phyloP scores from a whole-genome alignment of 2,888 invertebrate genomes.

The Cistogaster globosa region DNA sequence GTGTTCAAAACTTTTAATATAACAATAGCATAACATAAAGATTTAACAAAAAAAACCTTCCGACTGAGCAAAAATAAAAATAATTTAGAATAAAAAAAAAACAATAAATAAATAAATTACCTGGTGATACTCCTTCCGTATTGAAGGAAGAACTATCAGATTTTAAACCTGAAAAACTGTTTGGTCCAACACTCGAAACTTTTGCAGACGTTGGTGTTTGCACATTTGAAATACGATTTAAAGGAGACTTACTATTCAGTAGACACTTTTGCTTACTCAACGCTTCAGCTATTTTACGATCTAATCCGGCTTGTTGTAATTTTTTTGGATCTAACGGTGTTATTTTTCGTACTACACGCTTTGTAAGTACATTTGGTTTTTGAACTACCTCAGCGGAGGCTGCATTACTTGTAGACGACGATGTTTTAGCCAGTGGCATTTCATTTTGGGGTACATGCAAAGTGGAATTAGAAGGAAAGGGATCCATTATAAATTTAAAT shows the following conservation, averaged over 20 bases:
- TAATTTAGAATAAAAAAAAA: background rate
- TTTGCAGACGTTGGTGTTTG: background rate
- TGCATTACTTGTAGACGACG: background rate
- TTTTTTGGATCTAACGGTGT: slow-evolving; percentile 79
- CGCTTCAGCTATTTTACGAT: slow-evolving; percentile 79
- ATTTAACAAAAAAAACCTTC: background rate
- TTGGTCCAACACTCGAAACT: background rate
- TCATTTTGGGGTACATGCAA: background rate
- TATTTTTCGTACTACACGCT: slow-evolving; percentile 78
- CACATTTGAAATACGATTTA: background rate
- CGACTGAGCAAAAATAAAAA: background rate
- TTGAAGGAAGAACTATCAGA: background rate
- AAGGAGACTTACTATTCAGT: slow-evolving; percentile 33
- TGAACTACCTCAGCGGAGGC: background rate
- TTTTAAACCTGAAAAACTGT: background rate
- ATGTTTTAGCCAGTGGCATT: background rate
- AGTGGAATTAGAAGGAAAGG: background rate
- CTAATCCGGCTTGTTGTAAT: slow-evolving; percentile 78
- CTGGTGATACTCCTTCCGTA: background rate
- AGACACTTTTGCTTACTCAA: slow-evolving; percentile 75
- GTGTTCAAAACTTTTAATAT: no score
- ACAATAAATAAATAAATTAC: background rate
- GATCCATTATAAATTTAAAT: slow-evolving; percentile 43
- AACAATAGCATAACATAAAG: no score
- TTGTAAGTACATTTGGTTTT: slow-evolving; percentile 19